phyloP scores from a whole-genome alignment of 2,888 invertebrate species.

The Embidobia sp. region DNA sequence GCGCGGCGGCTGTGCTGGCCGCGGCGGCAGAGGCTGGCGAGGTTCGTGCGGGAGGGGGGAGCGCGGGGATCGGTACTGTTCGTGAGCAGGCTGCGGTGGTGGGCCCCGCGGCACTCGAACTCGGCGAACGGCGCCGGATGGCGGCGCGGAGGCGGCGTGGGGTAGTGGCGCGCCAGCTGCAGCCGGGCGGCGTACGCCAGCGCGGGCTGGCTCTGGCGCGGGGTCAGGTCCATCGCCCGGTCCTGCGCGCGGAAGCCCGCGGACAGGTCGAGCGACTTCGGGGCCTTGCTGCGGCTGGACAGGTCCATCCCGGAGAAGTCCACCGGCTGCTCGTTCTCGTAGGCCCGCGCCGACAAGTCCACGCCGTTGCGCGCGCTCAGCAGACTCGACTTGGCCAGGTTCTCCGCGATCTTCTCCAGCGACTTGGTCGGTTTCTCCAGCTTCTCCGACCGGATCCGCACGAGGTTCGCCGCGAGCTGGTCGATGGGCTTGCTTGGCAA shows the following conservation, averaged over 20 bases:
- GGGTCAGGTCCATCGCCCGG: slow-evolving; percentile 79
- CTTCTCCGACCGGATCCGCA: slow-evolving; percentile 77
- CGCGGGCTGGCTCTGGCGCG: slow-evolving; percentile 76
- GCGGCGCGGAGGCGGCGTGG: too few relatives aligned
- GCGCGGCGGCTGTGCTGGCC: too few relatives aligned
- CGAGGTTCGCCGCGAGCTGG: slow-evolving; percentile 77
- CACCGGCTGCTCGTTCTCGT: slow-evolving; percentile 76
- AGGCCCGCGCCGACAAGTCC: slow-evolving; percentile 76
- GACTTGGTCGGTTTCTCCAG: slow-evolving; percentile 74
- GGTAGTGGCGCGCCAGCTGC: too few relatives aligned
- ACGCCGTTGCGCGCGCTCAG: slow-evolving; percentile 70
- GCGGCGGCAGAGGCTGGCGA: too few relatives aligned
- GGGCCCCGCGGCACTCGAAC: too few relatives aligned
- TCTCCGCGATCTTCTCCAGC: slow-evolving; percentile 80
- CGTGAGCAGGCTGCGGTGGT: too few relatives aligned
- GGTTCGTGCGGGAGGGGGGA: too few relatives aligned
- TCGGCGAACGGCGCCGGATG: slow-evolving; percentile 74
- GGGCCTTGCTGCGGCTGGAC: slow-evolving; percentile 75
- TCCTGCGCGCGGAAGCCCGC: slow-evolving; percentile 72
- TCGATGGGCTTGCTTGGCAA: slow-evolving; percentile 77
- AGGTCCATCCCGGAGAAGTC: slow-evolving; percentile 79
- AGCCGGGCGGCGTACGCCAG: slow-evolving; percentile 72
- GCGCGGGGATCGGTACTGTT: too few relatives aligned
- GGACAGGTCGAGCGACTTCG: slow-evolving; percentile 54
- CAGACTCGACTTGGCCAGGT: slow-evolving; percentile 75